phyloP scores from a whole-genome alignment of 2,888 invertebrate genomes.

The Ornithoptera alexandrae region DNA sequence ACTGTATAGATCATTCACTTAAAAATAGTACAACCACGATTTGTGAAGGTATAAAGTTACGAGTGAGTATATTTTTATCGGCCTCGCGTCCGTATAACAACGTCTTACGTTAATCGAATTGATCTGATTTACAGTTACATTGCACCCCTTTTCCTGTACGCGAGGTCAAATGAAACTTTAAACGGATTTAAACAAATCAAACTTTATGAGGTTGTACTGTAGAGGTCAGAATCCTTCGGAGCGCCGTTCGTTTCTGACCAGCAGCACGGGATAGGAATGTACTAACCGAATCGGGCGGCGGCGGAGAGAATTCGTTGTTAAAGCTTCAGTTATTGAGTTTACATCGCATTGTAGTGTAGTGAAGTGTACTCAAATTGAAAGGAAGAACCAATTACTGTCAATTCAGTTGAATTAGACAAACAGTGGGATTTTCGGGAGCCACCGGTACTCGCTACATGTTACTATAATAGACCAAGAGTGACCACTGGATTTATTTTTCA shows the following conservation, averaged over 20 bases:
- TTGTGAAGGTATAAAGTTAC: too few species aligned
- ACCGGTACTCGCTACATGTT: conserved; percentile 14
- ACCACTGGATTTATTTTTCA: conserved; percentile 7
- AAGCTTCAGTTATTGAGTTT: rapidly evolving
- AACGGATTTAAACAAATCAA: conserved; percentile 22
- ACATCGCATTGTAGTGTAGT: conserved; percentile 32
- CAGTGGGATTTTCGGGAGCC: conserved; percentile 58
- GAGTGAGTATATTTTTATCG: not conserved
- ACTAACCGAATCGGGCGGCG: conserved; percentile 22
- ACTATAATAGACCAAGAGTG: conserved; percentile 25
- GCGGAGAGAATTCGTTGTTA: conserved; percentile 31
- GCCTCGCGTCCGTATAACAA: conserved; percentile 22
- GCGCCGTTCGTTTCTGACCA: conserved; percentile 16
- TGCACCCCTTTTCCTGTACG: conserved; percentile 55
- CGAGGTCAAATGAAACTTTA: conserved; percentile 45
- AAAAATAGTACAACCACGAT: too few species aligned
- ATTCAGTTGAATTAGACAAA: conserved; percentile 60
- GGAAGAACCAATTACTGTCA: conserved; percentile 68
- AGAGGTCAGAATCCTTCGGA: conserved; percentile 33
- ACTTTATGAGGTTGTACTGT: conserved; percentile 12
- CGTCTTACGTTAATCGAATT: conserved; percentile 51
- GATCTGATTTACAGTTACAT: conserved; percentile 43
- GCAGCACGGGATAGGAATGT: conserved; percentile 28
- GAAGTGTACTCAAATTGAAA: conserved; percentile 53
- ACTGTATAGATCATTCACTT: too few species aligned